phyloP scores from a whole-genome alignment of 2,113 vertebrate genomes.

The Cheirogaleus medius region DNA sequence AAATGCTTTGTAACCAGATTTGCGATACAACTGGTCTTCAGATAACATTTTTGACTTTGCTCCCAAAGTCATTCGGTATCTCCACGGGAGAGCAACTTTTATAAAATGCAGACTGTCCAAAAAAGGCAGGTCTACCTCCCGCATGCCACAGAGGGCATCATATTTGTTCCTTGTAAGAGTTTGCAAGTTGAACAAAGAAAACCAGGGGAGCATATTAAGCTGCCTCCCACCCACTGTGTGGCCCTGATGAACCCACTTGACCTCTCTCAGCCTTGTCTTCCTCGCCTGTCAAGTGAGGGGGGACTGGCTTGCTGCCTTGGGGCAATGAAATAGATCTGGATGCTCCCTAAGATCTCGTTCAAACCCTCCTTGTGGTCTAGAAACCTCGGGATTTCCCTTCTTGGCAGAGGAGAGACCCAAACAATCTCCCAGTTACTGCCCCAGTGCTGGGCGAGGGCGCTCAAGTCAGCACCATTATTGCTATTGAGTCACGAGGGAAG shows the following conservation, averaged over 20 bases:
- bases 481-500: not conserved
- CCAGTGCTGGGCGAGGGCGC: not conserved
- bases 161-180: not conserved
- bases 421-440: not conserved
- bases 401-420: not conserved
- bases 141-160: not conserved
- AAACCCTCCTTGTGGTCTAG: not conserved
- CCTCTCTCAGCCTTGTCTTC: not conserved
- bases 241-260: not conserved
- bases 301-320: not conserved
- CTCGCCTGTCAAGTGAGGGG: not conserved
- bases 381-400: not conserved
- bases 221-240: not conserved
- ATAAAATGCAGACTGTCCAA: not conserved
- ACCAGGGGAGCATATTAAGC: not conserved
- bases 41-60: constrained; percentile 20
- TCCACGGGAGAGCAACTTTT: not conserved
- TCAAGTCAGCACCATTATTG: not conserved
- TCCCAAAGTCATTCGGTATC: constrained; percentile 24
- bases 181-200: not conserved
- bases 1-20: constrained; percentile 47
- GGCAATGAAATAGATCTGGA: not conserved
- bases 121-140: not conserved
- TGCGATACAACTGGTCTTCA: constrained; percentile 20
- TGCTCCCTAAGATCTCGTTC: not conserved